Evolutionary conservation across 2,113 vertebrate genomes (phyloP).

Genomic region (Melanotaenia duboulayi): DNA sequence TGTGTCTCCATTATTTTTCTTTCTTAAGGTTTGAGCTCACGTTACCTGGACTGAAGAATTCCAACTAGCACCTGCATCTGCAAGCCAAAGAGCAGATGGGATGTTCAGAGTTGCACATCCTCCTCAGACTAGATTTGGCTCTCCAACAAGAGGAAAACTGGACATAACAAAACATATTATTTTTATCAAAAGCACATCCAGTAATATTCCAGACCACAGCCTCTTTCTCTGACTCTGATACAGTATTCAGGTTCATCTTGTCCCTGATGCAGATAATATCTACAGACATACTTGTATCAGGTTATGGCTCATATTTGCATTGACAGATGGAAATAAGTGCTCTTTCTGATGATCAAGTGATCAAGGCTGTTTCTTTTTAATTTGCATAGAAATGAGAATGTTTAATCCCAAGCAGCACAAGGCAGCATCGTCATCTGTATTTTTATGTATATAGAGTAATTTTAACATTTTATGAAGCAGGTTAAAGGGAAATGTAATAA

Average conservation of each 20-base stretch:
- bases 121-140: not conserved
- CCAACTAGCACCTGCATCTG: slow-evolving; percentile 15
- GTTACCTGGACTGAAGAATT: slow-evolving; percentile 74
- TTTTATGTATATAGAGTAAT: too few relatives aligned
- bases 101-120: too few relatives aligned
- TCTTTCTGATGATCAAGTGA: too few relatives aligned
- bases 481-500: too few relatives aligned
- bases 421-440: not conserved
- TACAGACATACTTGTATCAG: not conserved
- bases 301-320: not conserved
- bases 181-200: not conserved
- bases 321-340: too few relatives aligned
- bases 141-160: slow-evolving; percentile 4
- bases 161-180: not conserved
- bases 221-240: not conserved
- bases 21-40: slow-evolving; percentile 77
- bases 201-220: not conserved
- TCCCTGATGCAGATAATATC: not conserved
- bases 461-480: too few relatives aligned
- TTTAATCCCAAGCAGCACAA: not conserved
- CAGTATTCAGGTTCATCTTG: not conserved
- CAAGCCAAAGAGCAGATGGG: not conserved
- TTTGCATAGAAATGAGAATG: not conserved
- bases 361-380: not conserved
- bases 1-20: slow-evolving; percentile 1